Evolutionary conservation across 92 coral and sea anemone species (phyloP), one percentile per base, ranked within the genome.

Genomic region (Ricordea florida): DNA sequence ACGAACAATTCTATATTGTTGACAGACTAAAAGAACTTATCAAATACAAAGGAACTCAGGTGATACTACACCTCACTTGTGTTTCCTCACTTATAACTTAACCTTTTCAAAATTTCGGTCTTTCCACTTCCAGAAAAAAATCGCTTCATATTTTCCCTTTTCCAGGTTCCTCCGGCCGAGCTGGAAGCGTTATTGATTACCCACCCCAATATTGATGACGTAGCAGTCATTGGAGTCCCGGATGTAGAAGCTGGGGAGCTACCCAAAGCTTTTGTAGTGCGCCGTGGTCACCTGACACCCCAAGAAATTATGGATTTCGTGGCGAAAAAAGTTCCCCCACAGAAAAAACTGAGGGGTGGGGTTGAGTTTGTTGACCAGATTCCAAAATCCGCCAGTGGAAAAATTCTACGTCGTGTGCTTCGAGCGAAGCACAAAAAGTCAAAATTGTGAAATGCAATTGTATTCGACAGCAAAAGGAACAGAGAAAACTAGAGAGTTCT

Each of bases 41-140:
- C 65, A 92, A 92, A 45, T 92, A 92, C 82, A 92, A 92, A 53
- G 97, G 91, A 50, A 81, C 45, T 47, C 97, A 92, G 98, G 98
- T 89, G 49, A 15, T 21, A 42, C 21, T 40, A 14, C 8, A 17
- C n/a, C n/a, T n/a, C n/a, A n/a, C n/a, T n/a, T n/a, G n/a, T n/a
- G n/a, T n/a, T n/a, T n/a, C n/a, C n/a, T n/a, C n/a, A n/a, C n/a
- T n/a, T n/a, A n/a, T n/a, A n/a, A n/a, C n/a, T n/a, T n/a, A n/a
- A n/a, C n/a, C n/a, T n/a, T n/a, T n/a, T n/a, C n/a, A n/a, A n/a
- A n/a, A n/a, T n/a, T n/a, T n/a, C n/a, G n/a, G n/a, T n/a, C n/a
- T n/a, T n/a, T n/a, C n/a, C n/a, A n/a, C n/a, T n/a, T n/a, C n/a
- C n/a, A n/a, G n/a, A n/a, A n/a, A n/a, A n/a, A n/a, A n/a, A n/a